phyloP scores from a whole-genome alignment of 2,888 invertebrate genomes.

The Xanthorhoe designata region DNA sequence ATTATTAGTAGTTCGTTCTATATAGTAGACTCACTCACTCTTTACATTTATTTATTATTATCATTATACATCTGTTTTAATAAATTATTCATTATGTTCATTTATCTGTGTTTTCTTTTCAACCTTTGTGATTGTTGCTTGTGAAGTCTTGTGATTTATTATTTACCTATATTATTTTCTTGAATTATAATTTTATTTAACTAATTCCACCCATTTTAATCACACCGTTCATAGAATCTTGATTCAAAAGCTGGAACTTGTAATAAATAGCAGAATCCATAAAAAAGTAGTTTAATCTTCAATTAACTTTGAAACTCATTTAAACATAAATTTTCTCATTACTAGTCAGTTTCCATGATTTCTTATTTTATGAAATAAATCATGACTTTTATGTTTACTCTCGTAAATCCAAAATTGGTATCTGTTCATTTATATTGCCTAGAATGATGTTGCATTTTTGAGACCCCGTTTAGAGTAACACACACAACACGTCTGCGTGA shows the following conservation, averaged over 20 bases:
- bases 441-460: too few species aligned
- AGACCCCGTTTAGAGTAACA: too few species aligned
- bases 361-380: too few species aligned
- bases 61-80: conserved; percentile 40
- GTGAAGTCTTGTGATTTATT: conserved; percentile 25
- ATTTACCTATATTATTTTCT: conserved; percentile 4
- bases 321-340: too few species aligned
- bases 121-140: conserved; percentile 42
- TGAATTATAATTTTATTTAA: neutral
- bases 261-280: too few species aligned
- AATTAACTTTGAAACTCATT: too few species aligned
- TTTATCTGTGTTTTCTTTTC: conserved; percentile 52
- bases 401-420: too few species aligned
- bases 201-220: too few species aligned
- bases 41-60: conserved; percentile 33
- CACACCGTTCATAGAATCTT: neutral
- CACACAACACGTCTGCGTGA: neutral
- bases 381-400: too few species aligned
- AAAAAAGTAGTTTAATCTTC: too few species aligned
- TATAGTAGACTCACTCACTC: conserved; percentile 32
- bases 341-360: too few species aligned
- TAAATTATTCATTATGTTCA: conserved; percentile 50
- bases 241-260: neutral
- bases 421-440: too few species aligned
- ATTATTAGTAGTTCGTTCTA: conserved; percentile 17